phyloP scores from a whole-genome alignment of 2,113 vertebrate species.

The Xiphophorus maculatus region DNA sequence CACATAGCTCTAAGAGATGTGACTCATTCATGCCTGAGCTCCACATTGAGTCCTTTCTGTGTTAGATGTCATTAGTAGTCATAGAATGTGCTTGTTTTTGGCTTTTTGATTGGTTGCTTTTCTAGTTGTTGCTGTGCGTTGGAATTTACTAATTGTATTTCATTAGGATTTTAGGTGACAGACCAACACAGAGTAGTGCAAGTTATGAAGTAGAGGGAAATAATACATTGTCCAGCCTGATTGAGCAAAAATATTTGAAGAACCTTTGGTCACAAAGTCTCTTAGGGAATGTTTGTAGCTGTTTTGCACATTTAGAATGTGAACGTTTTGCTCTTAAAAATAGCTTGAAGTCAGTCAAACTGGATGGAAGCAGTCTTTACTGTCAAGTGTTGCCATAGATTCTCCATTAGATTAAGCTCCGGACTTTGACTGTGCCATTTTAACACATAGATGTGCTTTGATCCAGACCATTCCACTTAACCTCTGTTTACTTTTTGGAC shows the following conservation, averaged over 20 bases:
- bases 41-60: not conserved
- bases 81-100: not conserved
- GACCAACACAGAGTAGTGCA: not conserved
- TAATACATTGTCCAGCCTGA: not conserved
- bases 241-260: not conserved
- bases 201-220: not conserved
- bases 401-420: not conserved
- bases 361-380: not conserved
- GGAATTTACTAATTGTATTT: not conserved
- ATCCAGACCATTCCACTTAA: not conserved
- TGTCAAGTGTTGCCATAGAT: not conserved
- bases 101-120: not conserved
- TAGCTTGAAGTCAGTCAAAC: not conserved
- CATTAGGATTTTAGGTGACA: not conserved
- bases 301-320: not conserved
- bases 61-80: not conserved
- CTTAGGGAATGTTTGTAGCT: not conserved
- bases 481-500: too few relatives aligned
- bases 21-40: not conserved
- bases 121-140: not conserved
- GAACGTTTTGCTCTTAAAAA: not conserved
- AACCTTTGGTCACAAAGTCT: not conserved
- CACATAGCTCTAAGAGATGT: not conserved
- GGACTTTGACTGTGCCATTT: not conserved
- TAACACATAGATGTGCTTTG: not conserved